Evolutionary conservation across 2,888 invertebrate species (phyloP).

Genomic region (Dermolepida albohirtum): DNA sequence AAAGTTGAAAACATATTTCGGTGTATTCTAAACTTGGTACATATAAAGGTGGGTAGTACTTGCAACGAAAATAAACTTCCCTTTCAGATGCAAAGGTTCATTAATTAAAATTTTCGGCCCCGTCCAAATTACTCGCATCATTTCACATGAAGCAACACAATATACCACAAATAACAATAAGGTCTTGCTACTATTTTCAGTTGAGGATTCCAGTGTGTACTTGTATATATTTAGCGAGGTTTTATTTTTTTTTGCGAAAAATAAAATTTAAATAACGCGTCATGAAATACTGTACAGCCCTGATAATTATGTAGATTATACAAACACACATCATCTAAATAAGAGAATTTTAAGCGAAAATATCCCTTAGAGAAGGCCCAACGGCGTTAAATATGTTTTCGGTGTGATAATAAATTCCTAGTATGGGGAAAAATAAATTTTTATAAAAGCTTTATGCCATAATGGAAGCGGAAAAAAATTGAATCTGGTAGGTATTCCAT

Average conservation of each 20-base stretch:
- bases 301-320: slow-evolving; percentile 11
- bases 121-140: neutral
- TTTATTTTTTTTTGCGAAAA: neutral
- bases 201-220: no score
- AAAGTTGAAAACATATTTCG: neutral
- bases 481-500: no score
- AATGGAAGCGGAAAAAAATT: no score
- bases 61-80: neutral
- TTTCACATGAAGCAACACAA: neutral
- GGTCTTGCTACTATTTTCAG: no score
- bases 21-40: neutral
- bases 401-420: no score
- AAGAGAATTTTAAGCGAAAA: neutral
- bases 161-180: no score
- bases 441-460: no score
- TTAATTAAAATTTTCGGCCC: slow-evolving; percentile 12
- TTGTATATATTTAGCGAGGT: neutral
- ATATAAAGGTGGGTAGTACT: neutral
- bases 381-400: no score
- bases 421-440: no score
- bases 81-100: neutral
- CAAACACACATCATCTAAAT: neutral
- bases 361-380: no score
- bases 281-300: neutral
- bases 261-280: slow-evolving; percentile 18